Conservation (phyloP, 2,113 vertebrate genomes). For the Galemys pyrenaicus region DNA sequence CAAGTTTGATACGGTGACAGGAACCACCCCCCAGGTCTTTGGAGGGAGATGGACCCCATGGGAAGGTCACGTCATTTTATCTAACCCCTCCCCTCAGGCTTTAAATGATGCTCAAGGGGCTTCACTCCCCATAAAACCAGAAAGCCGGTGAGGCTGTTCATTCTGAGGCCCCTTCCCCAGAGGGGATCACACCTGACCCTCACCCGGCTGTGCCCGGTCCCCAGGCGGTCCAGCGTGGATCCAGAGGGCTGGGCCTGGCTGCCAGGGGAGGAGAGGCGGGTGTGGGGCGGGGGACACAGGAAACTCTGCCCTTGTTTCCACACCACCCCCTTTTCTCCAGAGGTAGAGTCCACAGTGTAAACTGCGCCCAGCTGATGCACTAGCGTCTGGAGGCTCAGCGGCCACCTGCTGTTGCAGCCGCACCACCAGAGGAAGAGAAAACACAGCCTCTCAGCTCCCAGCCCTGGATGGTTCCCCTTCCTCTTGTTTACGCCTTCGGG, state of each 20-base stretch:
- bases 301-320: too few species aligned
- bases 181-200: neutral
- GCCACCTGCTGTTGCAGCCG: neutral
- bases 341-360: neutral
- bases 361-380: neutral
- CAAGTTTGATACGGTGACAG: neutral
- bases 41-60: neutral
- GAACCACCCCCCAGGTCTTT: neutral
- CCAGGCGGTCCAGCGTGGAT: neutral
- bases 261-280: neutral
- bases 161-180: neutral
- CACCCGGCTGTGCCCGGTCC: neutral
- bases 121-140: neutral
- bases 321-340: neutral
- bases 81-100: neutral
- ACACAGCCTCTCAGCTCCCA: neutral
- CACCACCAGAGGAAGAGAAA: neutral
- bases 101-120: neutral
- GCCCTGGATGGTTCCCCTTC: rapidly evolving
- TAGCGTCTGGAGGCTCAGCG: rapidly evolving
- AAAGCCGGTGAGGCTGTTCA: neutral
- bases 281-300: rapidly evolving
- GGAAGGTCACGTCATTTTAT: neutral
- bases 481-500: neutral
- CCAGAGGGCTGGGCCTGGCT: neutral